Evolutionary conservation across 1,140 invertebrate species (phyloP), one percentile per base, ranked within the genome.

Genomic region (Proales similis): DNA sequence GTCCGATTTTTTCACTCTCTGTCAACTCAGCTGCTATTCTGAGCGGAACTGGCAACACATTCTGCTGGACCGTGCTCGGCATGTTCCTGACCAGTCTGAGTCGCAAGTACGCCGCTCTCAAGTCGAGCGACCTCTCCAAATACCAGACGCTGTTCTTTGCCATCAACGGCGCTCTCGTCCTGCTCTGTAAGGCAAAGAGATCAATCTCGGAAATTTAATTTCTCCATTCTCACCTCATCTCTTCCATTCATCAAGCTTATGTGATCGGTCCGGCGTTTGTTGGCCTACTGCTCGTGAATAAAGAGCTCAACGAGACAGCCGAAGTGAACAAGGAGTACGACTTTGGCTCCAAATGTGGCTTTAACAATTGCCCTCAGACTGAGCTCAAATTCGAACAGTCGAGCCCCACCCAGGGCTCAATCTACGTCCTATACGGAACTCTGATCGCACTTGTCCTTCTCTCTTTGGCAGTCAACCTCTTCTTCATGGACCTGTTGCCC

Each of bases 31-130:
- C 36, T 19, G 39, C 51, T 5, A 17, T 57, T 26, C 30, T 57
- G 4, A 42, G 36, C 12, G 51, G 51, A 12, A 42, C 45, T 26
- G 51, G 26, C 11, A 57, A 57, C 17, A 57, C 36, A 29, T n/a
- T 57, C 11, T 24, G 36, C 7, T 57, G 51, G 51, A 38, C 51
- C 17, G 45, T 42, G 9, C 12, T 57, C n/a, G 51, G 51, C 17
- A 57, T 57, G 29, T 57, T 42, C 45, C 45, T 57, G 29, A 57
- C 51, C 19, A 42, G 39, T 42, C 45, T 57, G 36, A 57, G 51
- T 17, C 39, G 45, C 39, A 57, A 57, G 32, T 57, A 57, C 30
- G 17, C 51, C 4, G n/a, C 19, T 2, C 17, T 57, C 9, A 39
- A 39, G 0, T n/a, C n/a, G n/a, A n/a, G n/a, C n/a, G n/a, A n/a